Conservation (phyloP, 2,888 invertebrate genomes). For the Empis stercorea region DNA sequence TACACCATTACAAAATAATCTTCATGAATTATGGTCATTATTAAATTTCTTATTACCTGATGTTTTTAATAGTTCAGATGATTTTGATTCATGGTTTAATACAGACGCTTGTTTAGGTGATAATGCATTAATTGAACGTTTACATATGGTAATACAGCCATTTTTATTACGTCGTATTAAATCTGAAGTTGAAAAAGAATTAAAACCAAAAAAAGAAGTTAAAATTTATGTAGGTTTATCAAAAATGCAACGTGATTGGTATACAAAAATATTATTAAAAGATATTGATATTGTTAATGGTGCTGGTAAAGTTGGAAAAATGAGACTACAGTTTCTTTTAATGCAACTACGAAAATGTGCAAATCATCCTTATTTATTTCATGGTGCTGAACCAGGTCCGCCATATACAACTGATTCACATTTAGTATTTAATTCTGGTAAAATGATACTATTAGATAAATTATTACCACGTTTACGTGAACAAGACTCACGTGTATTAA, state of each 20-base stretch:
- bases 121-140: constrained; percentile 74
- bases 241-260: constrained; percentile 99
- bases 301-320: constrained; percentile 91
- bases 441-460: constrained; percentile 92
- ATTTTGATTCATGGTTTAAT: constrained; percentile 98
- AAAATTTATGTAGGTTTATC: constrained; percentile 95
- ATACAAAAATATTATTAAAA: constrained; percentile 96
- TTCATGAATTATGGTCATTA: constrained; percentile 96
- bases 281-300: constrained; percentile 98
- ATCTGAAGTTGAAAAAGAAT: constrained; percentile 90
- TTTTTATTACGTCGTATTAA: constrained; percentile 91
- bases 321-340: constrained; percentile 95
- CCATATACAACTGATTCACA: constrained; percentile 96
- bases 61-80: constrained; percentile 94
- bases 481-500: constrained; percentile 83
- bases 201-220: constrained; percentile 95
- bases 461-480: constrained; percentile 77
- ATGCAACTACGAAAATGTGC: constrained; percentile 98
- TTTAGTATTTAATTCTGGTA: constrained; percentile 90
- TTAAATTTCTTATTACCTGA: constrained; percentile 95
- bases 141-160: constrained; percentile 89
- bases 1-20: constrained; percentile 95
- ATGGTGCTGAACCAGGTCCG: constrained; percentile 97
- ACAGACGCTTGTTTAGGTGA: constrained; percentile 89
- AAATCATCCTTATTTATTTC: constrained; percentile 98